Base-by-base conservation (phyloP, 2,888 invertebrate genomes). In the Melanophora roralis region DNA sequence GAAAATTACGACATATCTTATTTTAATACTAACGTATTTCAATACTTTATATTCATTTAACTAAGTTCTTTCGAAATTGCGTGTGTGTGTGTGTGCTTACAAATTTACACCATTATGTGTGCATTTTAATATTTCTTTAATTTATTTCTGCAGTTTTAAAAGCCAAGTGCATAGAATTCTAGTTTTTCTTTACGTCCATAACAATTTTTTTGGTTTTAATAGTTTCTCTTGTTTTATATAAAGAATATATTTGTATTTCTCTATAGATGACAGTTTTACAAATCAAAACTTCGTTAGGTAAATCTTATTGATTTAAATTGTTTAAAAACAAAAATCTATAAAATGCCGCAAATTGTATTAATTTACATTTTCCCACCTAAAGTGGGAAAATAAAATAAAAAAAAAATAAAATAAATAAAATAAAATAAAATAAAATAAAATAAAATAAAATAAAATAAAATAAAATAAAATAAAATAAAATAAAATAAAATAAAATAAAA, bases 101-200 rank as follows among this genome's bases (percentile, higher is more conserved):
- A 27, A 5, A 6, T 27, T 4, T 19, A n/a, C 34, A 38, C 36
- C 27, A 40, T 16, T 36, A 23, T 40, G 16, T 16, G 12, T 34
- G 34, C 6, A 51, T 43, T 19, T 43, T 40, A 11, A 57, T 40
- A 53, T 47, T 64, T 5, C 14, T 27, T n/a, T n/a, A 57, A 64
- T 64, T 51, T 59, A 51, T 65, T 76, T 76, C 21, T 64, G 59
- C 40, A 55, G 51, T 68, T 62, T 80, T 57, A 59, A 73, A 68
- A 60, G 68, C 53, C 59, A 69, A 72, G 68, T 76, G 64, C 45
- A 76, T 73, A 64, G 72, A 72, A 76, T 80, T 72, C 57, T 51
- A 73, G 76, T 73, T n/a, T n/a, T n/a, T n/a, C n/a, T n/a, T n/a
- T n/a, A n/a, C n/a, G n/a, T n/a, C n/a, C n/a, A n/a, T n/a, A n/a